These are phyloP conservation scores for Acanthiza pusilla DNA, from an alignment of 2,797 vertebrate species.

Conservation along the genomic window DNA sequence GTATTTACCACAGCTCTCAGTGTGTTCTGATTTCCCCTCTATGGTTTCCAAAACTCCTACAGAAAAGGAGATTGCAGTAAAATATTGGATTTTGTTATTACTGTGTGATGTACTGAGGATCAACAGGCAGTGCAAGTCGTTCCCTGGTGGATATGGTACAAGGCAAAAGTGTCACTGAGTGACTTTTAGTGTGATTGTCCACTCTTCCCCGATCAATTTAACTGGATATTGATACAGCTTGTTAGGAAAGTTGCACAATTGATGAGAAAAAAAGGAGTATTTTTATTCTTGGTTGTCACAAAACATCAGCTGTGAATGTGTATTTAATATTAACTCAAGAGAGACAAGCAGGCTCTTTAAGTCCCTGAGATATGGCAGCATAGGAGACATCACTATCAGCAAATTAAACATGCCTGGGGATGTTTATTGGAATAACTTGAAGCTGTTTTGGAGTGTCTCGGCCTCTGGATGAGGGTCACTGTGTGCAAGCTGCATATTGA, in stretches of 20 bases:
- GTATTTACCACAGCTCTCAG: not conserved
- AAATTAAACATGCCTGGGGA: not conserved
- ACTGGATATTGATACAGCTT: not conserved
- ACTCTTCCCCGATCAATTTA: not conserved
- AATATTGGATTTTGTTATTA: not conserved
- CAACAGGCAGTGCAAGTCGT: not conserved
- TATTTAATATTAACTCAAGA: not conserved
- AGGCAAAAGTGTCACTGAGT: not conserved
- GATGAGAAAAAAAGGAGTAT: not conserved
- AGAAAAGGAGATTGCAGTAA: not conserved
- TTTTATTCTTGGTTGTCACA: not conserved
- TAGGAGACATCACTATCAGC: not conserved
- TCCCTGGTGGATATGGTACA: not conserved
- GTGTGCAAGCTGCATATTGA: not conserved
- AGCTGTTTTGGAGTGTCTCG: not conserved
- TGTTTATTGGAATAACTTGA: not conserved
- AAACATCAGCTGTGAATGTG: not conserved
- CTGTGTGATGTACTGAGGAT: not conserved
- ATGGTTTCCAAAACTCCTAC: not conserved
- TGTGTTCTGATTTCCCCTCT: not conserved
- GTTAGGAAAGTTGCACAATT: not conserved
- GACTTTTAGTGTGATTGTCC: not conserved
- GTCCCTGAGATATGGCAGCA: not conserved
- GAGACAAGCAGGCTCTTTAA: not conserved
- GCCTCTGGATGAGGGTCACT: not conserved